A percentile compares a stretch with the other conserved stretches of the same genome.
phyloP scores from a whole-genome alignment of 1,140 invertebrate genomes.

The Glossosoma conforme region DNA sequence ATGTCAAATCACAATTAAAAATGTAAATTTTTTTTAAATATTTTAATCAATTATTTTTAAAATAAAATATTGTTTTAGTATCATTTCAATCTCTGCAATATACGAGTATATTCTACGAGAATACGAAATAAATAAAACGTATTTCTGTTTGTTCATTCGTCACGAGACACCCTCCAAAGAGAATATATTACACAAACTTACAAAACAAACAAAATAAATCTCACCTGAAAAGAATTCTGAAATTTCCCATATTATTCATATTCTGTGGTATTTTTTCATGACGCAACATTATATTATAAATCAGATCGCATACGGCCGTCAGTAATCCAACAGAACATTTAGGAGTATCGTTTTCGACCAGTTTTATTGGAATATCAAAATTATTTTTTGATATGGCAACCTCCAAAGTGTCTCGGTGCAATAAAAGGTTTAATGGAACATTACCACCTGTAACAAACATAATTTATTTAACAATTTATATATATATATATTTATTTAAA shows the following conservation, averaged over 20 bases:
- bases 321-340: conserved; percentile 22
- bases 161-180: too few species aligned
- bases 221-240: conserved; percentile 29
- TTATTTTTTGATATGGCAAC: conserved; percentile 23
- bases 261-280: conserved; percentile 12
- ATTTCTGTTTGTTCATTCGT: too few species aligned
- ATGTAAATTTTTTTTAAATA: too few species aligned
- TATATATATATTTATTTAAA: neutral
- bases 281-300: conserved; percentile 23
- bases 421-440: conserved; percentile 18
- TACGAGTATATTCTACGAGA: too few species aligned
- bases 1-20: too few species aligned
- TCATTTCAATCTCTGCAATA: too few species aligned
- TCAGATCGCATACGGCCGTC: conserved; percentile 16
- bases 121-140: too few species aligned
- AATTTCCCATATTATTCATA: conserved; percentile 15
- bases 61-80: too few species aligned
- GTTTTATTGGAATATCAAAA: conserved; percentile 20
- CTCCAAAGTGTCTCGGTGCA: conserved; percentile 16
- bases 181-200: neutral
- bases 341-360: conserved; percentile 4
- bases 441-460: conserved; percentile 21
- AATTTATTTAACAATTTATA: too few species aligned
- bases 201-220: neutral
- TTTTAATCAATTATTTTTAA: too few species aligned